Evolutionary conservation across 2,888 invertebrate species (phyloP).

Genomic region (Tachina fera): DNA sequence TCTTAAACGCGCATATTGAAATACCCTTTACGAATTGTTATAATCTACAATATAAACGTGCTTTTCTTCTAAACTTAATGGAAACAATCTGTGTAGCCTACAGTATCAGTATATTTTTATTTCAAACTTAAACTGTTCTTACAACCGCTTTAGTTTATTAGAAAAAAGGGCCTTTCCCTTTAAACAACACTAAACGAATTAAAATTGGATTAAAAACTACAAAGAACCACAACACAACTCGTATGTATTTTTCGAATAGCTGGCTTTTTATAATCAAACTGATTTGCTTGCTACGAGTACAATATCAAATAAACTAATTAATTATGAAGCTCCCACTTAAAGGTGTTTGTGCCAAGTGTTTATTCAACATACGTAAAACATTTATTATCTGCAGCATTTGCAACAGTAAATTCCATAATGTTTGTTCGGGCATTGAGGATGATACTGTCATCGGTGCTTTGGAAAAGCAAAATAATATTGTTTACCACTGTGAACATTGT

Average conservation of each 20-base stretch:
- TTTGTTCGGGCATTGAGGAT: slow-evolving; percentile 11
- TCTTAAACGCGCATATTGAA: too few relatives aligned
- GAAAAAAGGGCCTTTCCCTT: neutral
- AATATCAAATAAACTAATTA: neutral
- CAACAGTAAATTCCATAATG: slow-evolving; percentile 5
- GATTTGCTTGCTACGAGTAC: neutral
- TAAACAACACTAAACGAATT: neutral
- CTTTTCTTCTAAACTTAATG: too few relatives aligned
- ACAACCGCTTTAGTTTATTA: neutral
- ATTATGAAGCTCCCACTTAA: slow-evolving; percentile 32
- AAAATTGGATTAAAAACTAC: neutral
- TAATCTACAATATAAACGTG: too few relatives aligned
- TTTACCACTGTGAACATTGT: slow-evolving; percentile 43
- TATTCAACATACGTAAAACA: slow-evolving; percentile 33
- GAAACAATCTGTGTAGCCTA: too few relatives aligned
- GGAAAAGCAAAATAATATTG: slow-evolving; percentile 8
- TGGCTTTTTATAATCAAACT: neutral
- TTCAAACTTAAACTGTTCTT: too few relatives aligned
- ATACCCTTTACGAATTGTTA: too few relatives aligned
- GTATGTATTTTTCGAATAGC: neutral
- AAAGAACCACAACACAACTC: neutral
- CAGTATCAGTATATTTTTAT: too few relatives aligned
- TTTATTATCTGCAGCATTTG: slow-evolving; percentile 41
- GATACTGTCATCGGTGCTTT: neutral
- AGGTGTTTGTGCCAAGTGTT: slow-evolving; percentile 40